Conservation (phyloP, 1,140 invertebrate genomes). For the Anoplophora glabripennis region DNA sequence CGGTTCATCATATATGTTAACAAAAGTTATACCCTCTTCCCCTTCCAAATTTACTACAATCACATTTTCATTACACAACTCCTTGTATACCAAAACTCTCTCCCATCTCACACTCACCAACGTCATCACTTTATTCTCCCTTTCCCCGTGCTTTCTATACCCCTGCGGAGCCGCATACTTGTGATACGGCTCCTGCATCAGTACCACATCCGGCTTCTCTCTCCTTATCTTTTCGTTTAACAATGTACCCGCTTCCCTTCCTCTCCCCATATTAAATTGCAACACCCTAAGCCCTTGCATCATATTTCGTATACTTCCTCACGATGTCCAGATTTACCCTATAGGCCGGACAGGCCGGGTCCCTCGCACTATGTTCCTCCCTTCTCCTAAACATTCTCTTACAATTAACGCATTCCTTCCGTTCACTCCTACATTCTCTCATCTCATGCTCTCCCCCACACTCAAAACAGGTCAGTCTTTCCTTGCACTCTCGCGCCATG, state of each 20-base stretch:
- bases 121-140: background rate
- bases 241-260: background rate
- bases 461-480: no score
- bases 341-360: no score
- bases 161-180: background rate
- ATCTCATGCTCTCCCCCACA: no score
- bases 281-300: background rate
- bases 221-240: background rate
- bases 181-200: background rate
- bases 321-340: no score
- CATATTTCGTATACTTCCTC: no score
- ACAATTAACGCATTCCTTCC: no score
- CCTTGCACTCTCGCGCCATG: no score
- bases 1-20: background rate
- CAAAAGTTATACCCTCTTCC: background rate
- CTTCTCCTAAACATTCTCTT: no score
- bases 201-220: background rate
- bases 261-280: background rate
- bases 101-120: background rate
- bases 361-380: no score
- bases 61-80: background rate
- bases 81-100: background rate
- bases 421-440: no score
- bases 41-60: background rate
- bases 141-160: background rate